Percentiles rank a stretch among this genome's conserved stretches.
phyloP scores from a whole-genome alignment of 2,888 invertebrate species.

The Tenthredo mesomela region DNA sequence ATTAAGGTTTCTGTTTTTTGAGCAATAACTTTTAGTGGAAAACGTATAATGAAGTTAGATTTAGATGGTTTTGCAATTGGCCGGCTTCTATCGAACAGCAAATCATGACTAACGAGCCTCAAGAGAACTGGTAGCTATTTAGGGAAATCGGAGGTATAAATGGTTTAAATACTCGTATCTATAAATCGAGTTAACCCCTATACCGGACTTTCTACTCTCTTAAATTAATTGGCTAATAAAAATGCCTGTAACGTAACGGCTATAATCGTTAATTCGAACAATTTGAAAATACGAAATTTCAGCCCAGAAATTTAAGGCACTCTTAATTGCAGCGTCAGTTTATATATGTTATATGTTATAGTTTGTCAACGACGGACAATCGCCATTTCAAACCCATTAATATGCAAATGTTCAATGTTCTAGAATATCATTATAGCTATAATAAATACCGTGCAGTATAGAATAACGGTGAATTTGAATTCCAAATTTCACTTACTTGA shows the following conservation, averaged over 20 bases:
- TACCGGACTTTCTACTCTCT: constrained; percentile 45
- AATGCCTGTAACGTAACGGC: constrained; percentile 30
- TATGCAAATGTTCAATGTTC: constrained; percentile 23
- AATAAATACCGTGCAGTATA: background rate
- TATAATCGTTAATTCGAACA: constrained; percentile 46
- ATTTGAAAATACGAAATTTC: constrained; percentile 39
- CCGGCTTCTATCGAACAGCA: background rate
- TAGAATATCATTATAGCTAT: constrained; percentile 5
- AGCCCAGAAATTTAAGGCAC: constrained; percentile 13
- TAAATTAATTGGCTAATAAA: constrained; percentile 50
- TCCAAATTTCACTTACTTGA: background rate
- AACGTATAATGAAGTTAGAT: background rate
- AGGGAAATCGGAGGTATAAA: constrained; percentile 13
- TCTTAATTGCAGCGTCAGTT: constrained; percentile 8
- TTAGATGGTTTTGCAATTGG: background rate
- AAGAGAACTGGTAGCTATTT: constrained; percentile 16
- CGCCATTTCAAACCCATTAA: constrained; percentile 4
- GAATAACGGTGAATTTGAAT: background rate
- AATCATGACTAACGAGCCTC: constrained; percentile 41
- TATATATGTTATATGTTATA: constrained; percentile 22
- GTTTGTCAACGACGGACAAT: constrained; percentile 28
- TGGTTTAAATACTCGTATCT: constrained; percentile 47
- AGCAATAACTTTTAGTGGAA: background rate
- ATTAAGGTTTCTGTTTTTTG: background rate
- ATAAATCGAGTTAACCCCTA: constrained; percentile 48